A percentile compares a stretch with the other conserved stretches of the same genome.
Evolutionary conservation across 37 sponge, comb jelly and placozoan genomes (phyloP).

Genomic region (Ianthella basta): DNA sequence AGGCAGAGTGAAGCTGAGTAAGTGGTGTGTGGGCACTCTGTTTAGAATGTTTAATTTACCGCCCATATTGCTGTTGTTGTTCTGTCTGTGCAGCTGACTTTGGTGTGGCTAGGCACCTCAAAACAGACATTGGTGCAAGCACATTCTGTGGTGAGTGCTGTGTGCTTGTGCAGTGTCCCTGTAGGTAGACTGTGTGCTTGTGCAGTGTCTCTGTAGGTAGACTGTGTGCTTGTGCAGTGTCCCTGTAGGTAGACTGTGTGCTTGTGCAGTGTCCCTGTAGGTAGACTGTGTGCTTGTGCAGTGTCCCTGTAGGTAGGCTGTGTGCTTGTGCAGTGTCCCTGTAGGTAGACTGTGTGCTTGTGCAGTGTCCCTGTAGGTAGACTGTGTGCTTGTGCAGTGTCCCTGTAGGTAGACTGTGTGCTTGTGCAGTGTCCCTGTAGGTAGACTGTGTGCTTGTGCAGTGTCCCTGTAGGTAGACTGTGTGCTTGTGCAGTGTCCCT

Average conservation of each 20-base stretch:
- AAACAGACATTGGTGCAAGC: slow-evolving; percentile 50
- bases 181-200: background rate
- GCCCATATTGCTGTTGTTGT: background rate
- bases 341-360: background rate
- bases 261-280: too few species aligned
- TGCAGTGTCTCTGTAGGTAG: too few species aligned
- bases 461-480: too few species aligned
- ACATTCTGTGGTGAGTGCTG: slow-evolving; percentile 77
- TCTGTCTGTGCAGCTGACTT: slow-evolving; percentile 70
- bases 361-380: background rate
- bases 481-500: too few species aligned
- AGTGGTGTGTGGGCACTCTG: background rate
- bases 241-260: too few species aligned
- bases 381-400: background rate
- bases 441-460: background rate
- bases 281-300: too few species aligned
- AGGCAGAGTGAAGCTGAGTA: slow-evolving; percentile 81
- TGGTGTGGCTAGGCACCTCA: slow-evolving; percentile 80
- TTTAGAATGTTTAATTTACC: too few species aligned
- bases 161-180: background rate
- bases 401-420: background rate
- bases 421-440: background rate
- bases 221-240: too few species aligned
- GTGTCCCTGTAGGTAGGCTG: background rate
- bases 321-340: background rate